Evolutionary conservation across 2,888 invertebrate species (phyloP), one percentile per base, ranked within the genome.

Genomic region (Apodemia zela): DNA sequence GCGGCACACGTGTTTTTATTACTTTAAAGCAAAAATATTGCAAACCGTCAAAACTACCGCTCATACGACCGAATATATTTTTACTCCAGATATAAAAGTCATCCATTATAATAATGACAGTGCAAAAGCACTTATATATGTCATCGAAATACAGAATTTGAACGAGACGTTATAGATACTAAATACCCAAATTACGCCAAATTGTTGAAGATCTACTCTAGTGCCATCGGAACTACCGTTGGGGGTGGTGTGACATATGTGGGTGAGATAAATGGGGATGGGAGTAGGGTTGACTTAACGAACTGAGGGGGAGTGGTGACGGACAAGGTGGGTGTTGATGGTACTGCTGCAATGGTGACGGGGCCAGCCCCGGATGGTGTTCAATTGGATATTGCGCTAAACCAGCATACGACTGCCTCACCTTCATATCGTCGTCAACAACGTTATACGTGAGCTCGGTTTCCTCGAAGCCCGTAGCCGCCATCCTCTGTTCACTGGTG

Each of bases 401-500:
- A 74, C 94, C 93, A 76, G 93, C 94, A 93, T 97, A 97, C 93
- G 97, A 95, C 95, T 97, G 97, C 93, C 97, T 97, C 97, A 97
- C 97, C 97, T 97, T 97, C 94, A 97, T 96, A 90, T 98, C 96
- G 94, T 97, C 97, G 93, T 97, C 97, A 90, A 96, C 96, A 89
- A 97, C 96, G 93, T 97, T 97, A 94, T 98, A 99, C 79, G 98
- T 98, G 80, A 99, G 95, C 93, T 99, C 99, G 71, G 98, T 98
- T 92, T 99, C 99, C 93, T 99, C 98, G 94, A 98, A 99, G 76
- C 99, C 99, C 65, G 98, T 98, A 69, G 98, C 98, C 67, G 98
- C 98, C 98, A 98, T 99, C 75, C 99, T 94, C 89, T 98, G 98
- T 92, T 98, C 98, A 70, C 95, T 95, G 72, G 94, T 94, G 68